These are phyloP conservation scores for Nannospalax galili DNA, from an alignment of 2,113 vertebrate genomes.

Conservation along the genomic window DNA sequence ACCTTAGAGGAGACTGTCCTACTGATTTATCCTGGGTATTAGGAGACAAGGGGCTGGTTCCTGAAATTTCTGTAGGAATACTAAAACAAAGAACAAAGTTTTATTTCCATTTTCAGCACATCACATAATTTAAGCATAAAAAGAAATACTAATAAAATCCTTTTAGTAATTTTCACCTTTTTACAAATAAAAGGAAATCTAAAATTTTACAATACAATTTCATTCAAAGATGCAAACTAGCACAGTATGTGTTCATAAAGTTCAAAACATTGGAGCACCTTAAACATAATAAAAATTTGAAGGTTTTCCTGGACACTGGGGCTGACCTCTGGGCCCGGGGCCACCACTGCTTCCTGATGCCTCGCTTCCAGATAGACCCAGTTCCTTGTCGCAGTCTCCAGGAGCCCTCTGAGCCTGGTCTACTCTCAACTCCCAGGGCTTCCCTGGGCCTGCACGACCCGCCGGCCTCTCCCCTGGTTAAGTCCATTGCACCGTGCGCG, in stretches of 20 bases:
- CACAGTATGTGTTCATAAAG: neutral
- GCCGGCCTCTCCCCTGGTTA: too few relatives aligned
- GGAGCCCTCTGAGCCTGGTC: too few relatives aligned
- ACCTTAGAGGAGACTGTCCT: conserved; percentile 93
- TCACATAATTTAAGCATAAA: neutral
- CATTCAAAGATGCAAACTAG: neutral
- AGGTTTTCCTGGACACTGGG: too few relatives aligned
- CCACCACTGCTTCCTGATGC: too few relatives aligned
- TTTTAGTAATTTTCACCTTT: conserved; percentile 15
- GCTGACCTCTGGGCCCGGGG: too few relatives aligned
- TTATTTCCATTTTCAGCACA: neutral
- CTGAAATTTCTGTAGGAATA: conserved; percentile 86
- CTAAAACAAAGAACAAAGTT: conserved; percentile 80
- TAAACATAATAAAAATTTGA: conserved; percentile 13
- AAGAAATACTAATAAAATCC: neutral
- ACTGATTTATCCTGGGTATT: conserved; percentile 89
- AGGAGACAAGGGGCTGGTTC: conserved; percentile 90
- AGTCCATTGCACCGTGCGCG: too few relatives aligned
- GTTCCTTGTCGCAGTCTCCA: too few relatives aligned
- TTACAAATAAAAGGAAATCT: conserved; percentile 49
- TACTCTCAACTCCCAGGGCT: too few relatives aligned
- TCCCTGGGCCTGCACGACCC: too few relatives aligned
- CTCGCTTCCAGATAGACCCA: too few relatives aligned
- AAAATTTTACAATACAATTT: conserved; percentile 37
- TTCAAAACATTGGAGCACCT: neutral